Base-by-base conservation (phyloP, 1,140 invertebrate species). In the Lucilia cuprina region DNA sequence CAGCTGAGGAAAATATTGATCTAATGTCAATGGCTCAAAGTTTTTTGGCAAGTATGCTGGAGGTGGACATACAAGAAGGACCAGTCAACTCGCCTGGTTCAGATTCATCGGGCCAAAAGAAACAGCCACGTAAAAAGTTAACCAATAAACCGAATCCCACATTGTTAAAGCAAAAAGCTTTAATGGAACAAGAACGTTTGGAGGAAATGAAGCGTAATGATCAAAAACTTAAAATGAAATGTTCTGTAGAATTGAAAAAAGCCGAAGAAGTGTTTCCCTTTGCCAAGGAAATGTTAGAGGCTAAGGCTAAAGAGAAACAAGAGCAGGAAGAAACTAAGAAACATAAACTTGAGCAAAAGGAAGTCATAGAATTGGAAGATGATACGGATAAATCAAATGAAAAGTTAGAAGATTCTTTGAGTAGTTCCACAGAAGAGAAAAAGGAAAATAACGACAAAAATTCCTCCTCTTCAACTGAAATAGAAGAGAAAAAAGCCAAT, bases 141-240 rank as follows among this genome's bases (percentile, higher is more conserved):
- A 91, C 89, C 0, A 88, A 89, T 34, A 91, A 86, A 85, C 88
- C 89, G n/a, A 91, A 91, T 86, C 89, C 89, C 9, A 88, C 88
- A 0, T 82, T 91, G 2, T 34, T 91, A 14, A 88, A 89, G 77
- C 84, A 86, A 30, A 84, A 86, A 35, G 74, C 82, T 55, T 65
- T 85, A 19, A 83, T 89, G 65, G 88, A 89, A 77, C 86, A 86
- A 5, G 87, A 87, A 50, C 89, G 89, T 1, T 86, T 90, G 85
- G 87, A 89, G 78, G 88, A 91, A 25, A 78, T 87, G 3, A 91
- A 87, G 80, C 84, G 83, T 5, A 89, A 84, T 5, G 89, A 90
- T 87, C 35, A 82, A 34, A 90, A 90, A 84, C 60, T 90, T 8
- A 89, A 89, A 85, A 89, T 86, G 87, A 89, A 89, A 82, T 86